Conservation (phyloP, 2,797 vertebrate genomes). For the Hoplostethus mediterraneus region DNA sequence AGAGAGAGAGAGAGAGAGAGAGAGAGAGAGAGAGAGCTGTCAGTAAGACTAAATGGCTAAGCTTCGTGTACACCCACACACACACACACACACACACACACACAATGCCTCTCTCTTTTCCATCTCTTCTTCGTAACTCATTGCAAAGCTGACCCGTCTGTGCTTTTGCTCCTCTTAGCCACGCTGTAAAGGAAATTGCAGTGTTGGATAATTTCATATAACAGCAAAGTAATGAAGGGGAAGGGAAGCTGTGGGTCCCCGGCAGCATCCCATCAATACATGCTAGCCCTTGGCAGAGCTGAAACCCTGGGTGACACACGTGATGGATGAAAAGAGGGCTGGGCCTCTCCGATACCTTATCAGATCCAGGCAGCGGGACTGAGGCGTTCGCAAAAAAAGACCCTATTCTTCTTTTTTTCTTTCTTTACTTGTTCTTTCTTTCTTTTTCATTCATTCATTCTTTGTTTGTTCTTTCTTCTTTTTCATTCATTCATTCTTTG, state of each 20-base stretch:
- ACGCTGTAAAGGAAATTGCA: constrained; percentile 54
- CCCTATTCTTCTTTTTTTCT: constrained; percentile 1
- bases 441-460: constrained; percentile 15
- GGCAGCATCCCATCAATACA: constrained; percentile 9
- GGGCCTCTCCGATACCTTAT: constrained; percentile 31
- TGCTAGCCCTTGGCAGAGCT: constrained; percentile 10
- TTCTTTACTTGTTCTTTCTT: too few relatives aligned
- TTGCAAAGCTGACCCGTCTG: constrained; percentile 46
- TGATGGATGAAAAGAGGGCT: constrained; percentile 28
- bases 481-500: constrained; percentile 19
- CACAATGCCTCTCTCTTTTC: constrained; percentile 26
- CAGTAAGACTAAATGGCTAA: constrained; percentile 21
- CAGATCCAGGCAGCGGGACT: constrained; percentile 12
- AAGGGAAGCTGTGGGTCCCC: constrained; percentile 23
- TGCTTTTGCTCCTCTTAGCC: constrained; percentile 26
- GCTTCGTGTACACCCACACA: background rate
- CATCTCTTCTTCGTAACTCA: constrained; percentile 47
- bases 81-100: constrained; percentile 24
- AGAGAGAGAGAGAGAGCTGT: constrained; percentile 23
- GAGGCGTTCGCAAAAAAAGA: constrained; percentile 7
- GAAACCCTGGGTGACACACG: constrained; percentile 8
- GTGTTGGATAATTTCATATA: constrained; percentile 60
- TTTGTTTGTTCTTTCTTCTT: constrained; percentile 22
- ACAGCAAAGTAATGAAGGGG: constrained; percentile 31
- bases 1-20: constrained; percentile 25